Conservation (phyloP, 2,113 vertebrate species). For the Corythoichthys haematopterus region DNA sequence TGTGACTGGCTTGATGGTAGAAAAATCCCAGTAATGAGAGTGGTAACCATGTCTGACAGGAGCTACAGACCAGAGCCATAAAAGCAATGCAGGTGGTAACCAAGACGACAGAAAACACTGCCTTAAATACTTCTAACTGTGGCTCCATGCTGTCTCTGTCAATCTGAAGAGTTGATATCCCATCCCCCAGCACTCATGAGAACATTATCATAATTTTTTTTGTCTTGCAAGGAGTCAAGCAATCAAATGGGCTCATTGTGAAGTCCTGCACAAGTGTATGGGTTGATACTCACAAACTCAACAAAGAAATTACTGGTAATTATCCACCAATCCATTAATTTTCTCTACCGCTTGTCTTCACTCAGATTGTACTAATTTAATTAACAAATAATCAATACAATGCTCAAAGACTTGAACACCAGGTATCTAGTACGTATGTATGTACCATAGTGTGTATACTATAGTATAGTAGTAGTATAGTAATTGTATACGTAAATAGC, state of each 20-base stretch:
- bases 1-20: slow-evolving; percentile 24
- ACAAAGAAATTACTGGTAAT: slow-evolving; percentile 17
- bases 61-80: slow-evolving; percentile 35
- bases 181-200: slow-evolving; percentile 57
- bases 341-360: not conserved
- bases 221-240: slow-evolving; percentile 41
- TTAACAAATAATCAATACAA: not conserved
- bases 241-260: slow-evolving; percentile 49
- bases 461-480: no score
- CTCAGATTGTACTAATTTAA: no score
- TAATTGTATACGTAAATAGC: not conserved
- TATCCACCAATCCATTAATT: not conserved
- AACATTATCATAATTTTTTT: slow-evolving; percentile 59
- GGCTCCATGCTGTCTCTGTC: slow-evolving; percentile 51
- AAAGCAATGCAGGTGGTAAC: slow-evolving; percentile 48
- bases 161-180: slow-evolving; percentile 55
- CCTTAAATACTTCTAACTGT: slow-evolving; percentile 51
- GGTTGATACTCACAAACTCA: slow-evolving; percentile 32
- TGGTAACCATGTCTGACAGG: slow-evolving; percentile 51
- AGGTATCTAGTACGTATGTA: not conserved
- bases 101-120: slow-evolving; percentile 53
- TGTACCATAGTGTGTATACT: not conserved
- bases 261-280: slow-evolving; percentile 38
- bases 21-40: slow-evolving; percentile 49
- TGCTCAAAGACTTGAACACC: not conserved